Evolutionary conservation across 2,797 vertebrate species (phyloP), one percentile per base, ranked within the genome.

Genomic region (Arrhamphus sclerolepis): DNA sequence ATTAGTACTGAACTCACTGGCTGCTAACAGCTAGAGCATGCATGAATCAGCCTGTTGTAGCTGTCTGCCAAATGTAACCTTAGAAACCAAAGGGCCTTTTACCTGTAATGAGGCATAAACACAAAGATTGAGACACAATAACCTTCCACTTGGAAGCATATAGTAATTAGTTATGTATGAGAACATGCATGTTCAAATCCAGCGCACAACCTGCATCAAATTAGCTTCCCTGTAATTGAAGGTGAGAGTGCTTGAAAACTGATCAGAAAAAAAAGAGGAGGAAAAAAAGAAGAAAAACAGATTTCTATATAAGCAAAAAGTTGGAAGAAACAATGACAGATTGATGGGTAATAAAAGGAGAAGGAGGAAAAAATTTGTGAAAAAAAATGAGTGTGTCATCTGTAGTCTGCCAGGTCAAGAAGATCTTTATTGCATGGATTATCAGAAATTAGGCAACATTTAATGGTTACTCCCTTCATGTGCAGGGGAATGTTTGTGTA

Each of bases 331-430:
- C 19, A 48, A n/a, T n/a, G 9, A 58, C 19, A 64, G 48, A 64
- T 11, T 40, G 56, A 70, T 62, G 28, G 40, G 40, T 52, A 48
- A 46, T 17, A 31, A 26, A 2, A 6, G 24, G 44, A 9, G 10
- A 18, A 61, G 19, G 57, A 83, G 73, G 58, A 70, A 71, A n/a
- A 78, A 72, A 85, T 86, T 75, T 78, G 74, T 60, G 67, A 59
- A 50, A 38, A 72, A 40, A n/a, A 68, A 83, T 81, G 67, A 80
- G 79, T 75, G 48, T 56, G 82, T 78, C 62, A 84, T 81, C 76
- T 83, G 65, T 46, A 50, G 46, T 54, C 66, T 80, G 77, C 72
- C 77, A 87, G 80, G 85, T 89, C 78, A 87, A 86, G 76, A 59
- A 84, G 80, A 59, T 73, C 83, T 84, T 83, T 77, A 70, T 80